Percentiles rank a stretch among this genome's conserved stretches.
phyloP scores from a whole-genome alignment of 2,888 invertebrate genomes.

The Listrodromus nycthemerus region DNA sequence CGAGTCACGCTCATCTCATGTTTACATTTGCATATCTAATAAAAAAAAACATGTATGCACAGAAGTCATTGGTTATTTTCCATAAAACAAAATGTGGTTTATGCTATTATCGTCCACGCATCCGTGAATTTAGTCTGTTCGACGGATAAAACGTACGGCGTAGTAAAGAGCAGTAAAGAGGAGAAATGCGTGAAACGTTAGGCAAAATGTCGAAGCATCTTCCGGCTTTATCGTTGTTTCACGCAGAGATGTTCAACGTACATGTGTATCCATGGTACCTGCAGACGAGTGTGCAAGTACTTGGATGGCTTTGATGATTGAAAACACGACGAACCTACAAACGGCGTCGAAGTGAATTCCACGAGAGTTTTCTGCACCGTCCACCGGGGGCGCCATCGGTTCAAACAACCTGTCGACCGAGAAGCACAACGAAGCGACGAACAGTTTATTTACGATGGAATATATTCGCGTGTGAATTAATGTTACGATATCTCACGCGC shows the following conservation, averaged over 20 bases:
- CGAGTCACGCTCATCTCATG: neutral
- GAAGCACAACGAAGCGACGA: constrained; percentile 44
- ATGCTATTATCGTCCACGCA: neutral
- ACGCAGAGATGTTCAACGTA: neutral
- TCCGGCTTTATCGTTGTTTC: neutral
- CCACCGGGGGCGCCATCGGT: constrained; percentile 51
- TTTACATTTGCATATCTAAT: neutral
- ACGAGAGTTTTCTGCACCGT: constrained; percentile 13
- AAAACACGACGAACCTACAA: neutral
- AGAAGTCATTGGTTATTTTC: neutral
- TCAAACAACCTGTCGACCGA: constrained; percentile 67
- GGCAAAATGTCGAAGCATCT: neutral
- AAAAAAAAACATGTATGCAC: neutral
- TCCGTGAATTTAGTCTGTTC: neutral
- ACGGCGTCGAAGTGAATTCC: constrained; percentile 55
- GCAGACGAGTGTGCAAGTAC: neutral
- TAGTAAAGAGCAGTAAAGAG: neutral
- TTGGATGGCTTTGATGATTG: constrained; percentile 16
- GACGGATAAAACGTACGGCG: too few species aligned
- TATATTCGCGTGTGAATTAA: constrained; percentile 46
- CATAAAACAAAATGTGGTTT: neutral
- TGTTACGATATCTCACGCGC: neutral
- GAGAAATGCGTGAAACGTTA: neutral
- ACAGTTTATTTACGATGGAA: constrained; percentile 53
- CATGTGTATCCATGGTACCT: neutral